phyloP scores from a whole-genome alignment of 2,797 vertebrate genomes.

The Gambelia wislizenii region DNA sequence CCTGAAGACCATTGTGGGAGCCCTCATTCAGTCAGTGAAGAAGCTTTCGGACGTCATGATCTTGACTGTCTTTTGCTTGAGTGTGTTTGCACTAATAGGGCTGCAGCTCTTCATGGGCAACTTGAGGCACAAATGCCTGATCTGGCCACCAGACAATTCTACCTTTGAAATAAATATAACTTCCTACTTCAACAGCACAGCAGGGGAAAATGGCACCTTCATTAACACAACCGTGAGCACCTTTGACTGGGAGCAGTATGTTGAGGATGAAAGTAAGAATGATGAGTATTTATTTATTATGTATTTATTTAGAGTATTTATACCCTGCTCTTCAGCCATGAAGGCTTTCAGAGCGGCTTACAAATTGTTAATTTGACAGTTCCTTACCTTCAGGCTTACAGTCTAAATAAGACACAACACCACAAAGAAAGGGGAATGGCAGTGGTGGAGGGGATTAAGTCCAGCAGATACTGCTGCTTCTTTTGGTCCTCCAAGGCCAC shows the following conservation, averaged over 20 bases:
- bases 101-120: constrained; percentile 92
- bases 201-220: constrained; percentile 75
- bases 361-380: too few relatives aligned
- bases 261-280: constrained; percentile 84
- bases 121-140: constrained; percentile 87
- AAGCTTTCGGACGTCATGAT: constrained; percentile 84
- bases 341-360: too few relatives aligned
- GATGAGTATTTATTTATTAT: constrained; percentile 40
- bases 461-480: too few relatives aligned
- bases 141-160: constrained; percentile 73
- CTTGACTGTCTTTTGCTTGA: constrained; percentile 89
- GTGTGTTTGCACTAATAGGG: constrained; percentile 92
- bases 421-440: too few relatives aligned
- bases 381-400: too few relatives aligned
- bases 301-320: too few relatives aligned
- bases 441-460: too few relatives aligned
- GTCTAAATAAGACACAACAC: too few relatives aligned
- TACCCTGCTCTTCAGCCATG: too few relatives aligned
- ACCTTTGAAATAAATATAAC: constrained; percentile 80
- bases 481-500: too few relatives aligned
- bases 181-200: constrained; percentile 79
- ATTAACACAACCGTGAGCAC: constrained; percentile 75
- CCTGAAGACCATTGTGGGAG: constrained; percentile 82
- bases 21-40: constrained; percentile 83
- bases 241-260: constrained; percentile 87